These are phyloP conservation scores for Pseudachorutes palmiensis DNA, from an alignment of 1,140 invertebrate species.

Conservation along the genomic window DNA sequence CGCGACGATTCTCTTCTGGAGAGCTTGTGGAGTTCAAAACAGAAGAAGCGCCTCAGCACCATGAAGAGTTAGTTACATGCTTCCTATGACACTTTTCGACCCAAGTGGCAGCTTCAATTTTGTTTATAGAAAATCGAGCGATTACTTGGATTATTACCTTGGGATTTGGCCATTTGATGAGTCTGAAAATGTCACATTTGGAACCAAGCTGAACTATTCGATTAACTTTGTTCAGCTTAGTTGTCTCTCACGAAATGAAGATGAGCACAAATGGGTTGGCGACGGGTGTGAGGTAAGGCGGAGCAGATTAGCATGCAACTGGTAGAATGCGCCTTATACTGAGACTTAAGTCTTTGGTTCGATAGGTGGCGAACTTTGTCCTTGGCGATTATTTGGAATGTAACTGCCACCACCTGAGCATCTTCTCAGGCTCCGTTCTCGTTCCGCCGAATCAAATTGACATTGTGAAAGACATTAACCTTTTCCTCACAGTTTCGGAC, in stretches of 20 bases:
- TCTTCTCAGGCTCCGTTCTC: conserved; percentile 11
- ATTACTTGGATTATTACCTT: conserved; percentile 17
- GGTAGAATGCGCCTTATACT: not conserved
- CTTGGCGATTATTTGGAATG: not conserved
- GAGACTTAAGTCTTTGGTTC: not conserved
- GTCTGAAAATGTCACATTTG: not conserved
- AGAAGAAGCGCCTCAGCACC: not conserved
- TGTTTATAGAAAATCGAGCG: not conserved
- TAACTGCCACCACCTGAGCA: conserved; percentile 15
- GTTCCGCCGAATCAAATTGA: conserved; percentile 12
- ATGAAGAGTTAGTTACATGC: not conserved
- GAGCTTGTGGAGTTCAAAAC: not conserved
- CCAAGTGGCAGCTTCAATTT: too few relatives aligned
- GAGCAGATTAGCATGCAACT: not conserved
- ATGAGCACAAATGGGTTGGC: conserved; percentile 10
- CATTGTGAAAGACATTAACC: not conserved
- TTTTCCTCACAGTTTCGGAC: conserved; percentile 1
- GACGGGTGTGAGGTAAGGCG: conserved; percentile 16
- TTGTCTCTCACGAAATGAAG: conserved; percentile 16
- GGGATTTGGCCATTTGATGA: conserved; percentile 10
- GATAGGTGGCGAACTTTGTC: not conserved
- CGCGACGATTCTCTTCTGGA: not conserved
- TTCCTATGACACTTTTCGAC: too few relatives aligned
- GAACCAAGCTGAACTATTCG: not conserved
- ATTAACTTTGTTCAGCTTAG: conserved; percentile 12